Base-by-base conservation (phyloP, 2,113 vertebrate species). In the Nycticryphes semicollaris region DNA sequence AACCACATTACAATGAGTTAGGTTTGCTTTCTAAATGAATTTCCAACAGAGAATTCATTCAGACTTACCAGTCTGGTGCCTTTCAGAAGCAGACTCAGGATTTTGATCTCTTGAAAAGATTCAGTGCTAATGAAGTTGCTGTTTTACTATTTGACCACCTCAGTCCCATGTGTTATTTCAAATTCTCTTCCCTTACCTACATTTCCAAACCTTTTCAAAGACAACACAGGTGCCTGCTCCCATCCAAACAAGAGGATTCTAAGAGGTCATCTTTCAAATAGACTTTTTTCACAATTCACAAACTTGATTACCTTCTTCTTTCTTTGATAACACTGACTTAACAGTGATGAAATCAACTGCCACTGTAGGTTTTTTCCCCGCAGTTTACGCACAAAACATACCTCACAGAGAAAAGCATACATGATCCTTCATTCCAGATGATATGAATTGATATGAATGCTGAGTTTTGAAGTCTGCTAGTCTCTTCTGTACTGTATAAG, bases 201-300 rank as follows among this genome's bases (percentile, higher is more conserved):
- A 30, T 20, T 87, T 57, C 45, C 33, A 91, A 70, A 41, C 14
- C 1, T 51, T 78, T 75, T 48, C 24, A 89, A 77, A 64, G 57
- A 43, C 10, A 84, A 14, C 22, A 47, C 31, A 79, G 30, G 8
- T 37, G 7, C 27, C 60, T 82, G 33, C 5, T 62, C 27, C 24
- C 10, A n/a, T 93, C 57, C 23, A 57, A 87, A 79, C 3, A 64
- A 25, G 20, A 64, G 37, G 33, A 60, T 73, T 68, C 35, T 13
- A 2, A 9, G 30, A 78, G 31, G 60, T 30, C 1, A 3, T n/a
- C 45, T 92, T 70, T 84, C 73, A 63, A 72, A 53, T 23, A 79
- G 12, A 23, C 17, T 4, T 75, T 68, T 84, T 57, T 33, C 2
- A 0, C 33, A 72, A 18, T 11, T 84, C 51, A 48, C 0, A 0